These are phyloP conservation scores for Cuculus canorus DNA, from an alignment of 2,797 vertebrate genomes.

Conservation along the genomic window DNA sequence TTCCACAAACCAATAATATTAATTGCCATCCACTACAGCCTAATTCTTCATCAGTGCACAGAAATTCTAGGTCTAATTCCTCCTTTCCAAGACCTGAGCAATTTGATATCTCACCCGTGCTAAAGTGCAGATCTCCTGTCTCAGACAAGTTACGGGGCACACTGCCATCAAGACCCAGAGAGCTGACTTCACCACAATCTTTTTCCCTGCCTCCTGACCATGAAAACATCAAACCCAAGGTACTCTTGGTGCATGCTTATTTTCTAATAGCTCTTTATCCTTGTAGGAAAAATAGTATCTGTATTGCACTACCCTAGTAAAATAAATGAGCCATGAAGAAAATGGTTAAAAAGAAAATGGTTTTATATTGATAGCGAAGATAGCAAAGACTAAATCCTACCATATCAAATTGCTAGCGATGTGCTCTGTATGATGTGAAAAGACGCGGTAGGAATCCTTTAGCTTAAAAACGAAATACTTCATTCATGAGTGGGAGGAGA, in stretches of 20 bases:
- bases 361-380: background rate
- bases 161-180: slow-evolving; percentile 82
- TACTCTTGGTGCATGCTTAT: slow-evolving; percentile 77
- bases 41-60: slow-evolving; percentile 7
- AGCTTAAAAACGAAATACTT: background rate
- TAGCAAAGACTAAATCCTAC: background rate
- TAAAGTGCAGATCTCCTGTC: slow-evolving; percentile 75
- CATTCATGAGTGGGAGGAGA: background rate
- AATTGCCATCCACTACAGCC: background rate
- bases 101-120: background rate
- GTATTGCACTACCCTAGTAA: background rate
- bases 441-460: background rate
- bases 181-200: slow-evolving; percentile 77
- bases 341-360: background rate
- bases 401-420: background rate
- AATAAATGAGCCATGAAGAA: background rate
- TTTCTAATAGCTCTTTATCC: slow-evolving; percentile 35
- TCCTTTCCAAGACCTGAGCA: slow-evolving; percentile 49
- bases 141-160: slow-evolving; percentile 79
- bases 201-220: slow-evolving; percentile 74
- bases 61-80: slow-evolving; percentile 22
- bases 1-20: background rate
- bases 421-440: background rate
- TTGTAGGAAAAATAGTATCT: background rate
- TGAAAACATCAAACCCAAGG: slow-evolving; percentile 89